Evolutionary conservation across 2,113 vertebrate species (phyloP).

Genomic region (Panthera leo): DNA sequence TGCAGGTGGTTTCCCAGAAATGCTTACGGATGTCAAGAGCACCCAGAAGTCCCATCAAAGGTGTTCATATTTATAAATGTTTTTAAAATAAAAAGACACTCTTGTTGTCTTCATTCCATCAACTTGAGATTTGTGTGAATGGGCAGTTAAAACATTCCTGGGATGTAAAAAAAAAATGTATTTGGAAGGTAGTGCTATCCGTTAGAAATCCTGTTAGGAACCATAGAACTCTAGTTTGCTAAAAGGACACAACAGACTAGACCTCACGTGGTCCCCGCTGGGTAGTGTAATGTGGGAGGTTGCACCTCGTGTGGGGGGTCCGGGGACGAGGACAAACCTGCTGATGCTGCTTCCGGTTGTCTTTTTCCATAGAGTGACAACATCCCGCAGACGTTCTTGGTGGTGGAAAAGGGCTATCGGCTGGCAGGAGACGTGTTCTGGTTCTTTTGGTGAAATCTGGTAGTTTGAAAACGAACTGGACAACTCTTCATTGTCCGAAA

Average conservation of each 20-base stretch:
- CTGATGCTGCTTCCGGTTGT: constrained; percentile 82
- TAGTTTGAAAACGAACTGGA: constrained; percentile 82
- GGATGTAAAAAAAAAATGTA: not conserved
- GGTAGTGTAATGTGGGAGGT: constrained; percentile 70
- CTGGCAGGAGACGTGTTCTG: constrained; percentile 84
- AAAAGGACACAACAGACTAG: constrained; percentile 72
- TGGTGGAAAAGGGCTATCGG: constrained; percentile 81
- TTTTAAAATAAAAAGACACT: not conserved
- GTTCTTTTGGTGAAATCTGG: constrained; percentile 84
- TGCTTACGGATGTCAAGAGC: not conserved
- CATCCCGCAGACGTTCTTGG: constrained; percentile 84
- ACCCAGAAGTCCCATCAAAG: not conserved
- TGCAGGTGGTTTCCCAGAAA: not conserved
- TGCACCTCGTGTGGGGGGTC: constrained; percentile 52
- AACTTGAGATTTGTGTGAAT: not conserved
- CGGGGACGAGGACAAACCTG: constrained; percentile 78
- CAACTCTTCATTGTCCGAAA: constrained; percentile 81
- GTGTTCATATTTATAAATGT: not conserved
- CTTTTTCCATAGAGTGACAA: constrained; percentile 83
- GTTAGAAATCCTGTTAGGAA: constrained; percentile 86
- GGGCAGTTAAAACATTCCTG: not conserved
- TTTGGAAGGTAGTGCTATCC: constrained; percentile 73
- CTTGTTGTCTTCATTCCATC: not conserved
- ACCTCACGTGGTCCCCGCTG: constrained; percentile 79
- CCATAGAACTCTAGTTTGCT: constrained; percentile 86